Percentiles rank a stretch among this genome's conserved stretches.
These are phyloP conservation scores for Amazona vittata DNA, from an alignment of 2,113 vertebrate genomes.

Conservation along the genomic window DNA sequence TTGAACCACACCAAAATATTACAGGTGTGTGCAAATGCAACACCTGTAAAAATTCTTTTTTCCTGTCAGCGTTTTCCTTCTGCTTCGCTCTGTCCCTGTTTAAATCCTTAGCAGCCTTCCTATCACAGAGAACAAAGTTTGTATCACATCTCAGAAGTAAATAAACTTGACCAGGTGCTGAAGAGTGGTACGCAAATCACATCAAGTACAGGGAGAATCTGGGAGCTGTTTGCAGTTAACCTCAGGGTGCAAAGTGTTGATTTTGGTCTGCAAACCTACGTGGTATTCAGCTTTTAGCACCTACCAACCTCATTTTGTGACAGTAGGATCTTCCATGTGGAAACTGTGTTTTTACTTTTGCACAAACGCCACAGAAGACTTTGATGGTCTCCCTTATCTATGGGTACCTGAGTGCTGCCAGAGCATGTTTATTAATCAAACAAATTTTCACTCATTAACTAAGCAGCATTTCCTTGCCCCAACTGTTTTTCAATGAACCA, in stretches of 20 bases:
- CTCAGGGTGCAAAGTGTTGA: not conserved
- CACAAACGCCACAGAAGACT: not conserved
- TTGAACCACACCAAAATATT: constrained; percentile 31
- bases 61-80: not conserved
- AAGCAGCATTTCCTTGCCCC: not conserved
- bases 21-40: constrained; percentile 13
- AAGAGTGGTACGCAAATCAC: not conserved
- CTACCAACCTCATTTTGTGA: not conserved
- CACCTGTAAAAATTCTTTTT: constrained; percentile 23
- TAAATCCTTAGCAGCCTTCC: not conserved
- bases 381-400: not conserved
- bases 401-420: not conserved
- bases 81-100: not conserved
- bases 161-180: not conserved
- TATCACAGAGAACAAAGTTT: not conserved
- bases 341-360: not conserved
- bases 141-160: not conserved
- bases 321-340: not conserved
- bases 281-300: not conserved
- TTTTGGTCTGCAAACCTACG: not conserved
- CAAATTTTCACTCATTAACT: not conserved
- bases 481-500: not conserved
- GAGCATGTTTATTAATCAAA: fast-evolving
- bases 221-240: not conserved
- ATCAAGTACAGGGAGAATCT: not conserved